Base-by-base conservation (phyloP, 2,797 vertebrate genomes). In the Molossus alvarezi region DNA sequence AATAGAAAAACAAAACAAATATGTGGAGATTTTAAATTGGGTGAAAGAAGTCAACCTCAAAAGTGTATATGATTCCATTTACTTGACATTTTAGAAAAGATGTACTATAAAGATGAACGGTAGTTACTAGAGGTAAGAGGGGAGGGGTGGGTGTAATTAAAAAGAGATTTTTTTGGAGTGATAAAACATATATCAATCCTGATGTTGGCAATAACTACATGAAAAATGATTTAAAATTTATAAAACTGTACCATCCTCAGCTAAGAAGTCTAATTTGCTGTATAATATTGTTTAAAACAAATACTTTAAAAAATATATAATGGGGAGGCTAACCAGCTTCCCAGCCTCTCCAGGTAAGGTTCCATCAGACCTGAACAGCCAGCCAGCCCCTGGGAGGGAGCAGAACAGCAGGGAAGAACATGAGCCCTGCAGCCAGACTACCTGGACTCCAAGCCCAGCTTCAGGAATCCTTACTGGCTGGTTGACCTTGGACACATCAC, bases 171-270 rank as follows among this genome's bases (percentile, higher is more conserved):
- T 33, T 33, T 33, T 33, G 41, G 62, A 14, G 48, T 58, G 37
- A 92, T 0, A 27, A 25, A 73, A 33, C 33, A 33, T 4, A 64
- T 41, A 25, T 65, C 12, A 3, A 1, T 4, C 65, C 84, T 60
- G 27, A 67, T 1, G 27, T 23, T 27, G 11, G 69, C 1, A 48
- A 37, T 37, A 20, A 71, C 27, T 53, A 25, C 21, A 1, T 18
- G 41, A 64, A 84, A 37, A 77, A 29, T 0, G 10, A 88, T 15
- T 2, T 72, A 73, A 58, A 21, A 21, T 60, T 58, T 90, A 89
- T 0, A 88, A 14, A 71, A 27, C 0, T 7, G 4, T 21, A n/a
- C n/a, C 4, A 13, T 3, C 21, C 15, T 60, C 62, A 1, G 27
- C 37, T 14, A 21, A 62, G 20, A 33, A 79, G 18, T 37, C 51